Conservation (phyloP, 2,888 invertebrate species). For the Cataglyphis cursor region DNA sequence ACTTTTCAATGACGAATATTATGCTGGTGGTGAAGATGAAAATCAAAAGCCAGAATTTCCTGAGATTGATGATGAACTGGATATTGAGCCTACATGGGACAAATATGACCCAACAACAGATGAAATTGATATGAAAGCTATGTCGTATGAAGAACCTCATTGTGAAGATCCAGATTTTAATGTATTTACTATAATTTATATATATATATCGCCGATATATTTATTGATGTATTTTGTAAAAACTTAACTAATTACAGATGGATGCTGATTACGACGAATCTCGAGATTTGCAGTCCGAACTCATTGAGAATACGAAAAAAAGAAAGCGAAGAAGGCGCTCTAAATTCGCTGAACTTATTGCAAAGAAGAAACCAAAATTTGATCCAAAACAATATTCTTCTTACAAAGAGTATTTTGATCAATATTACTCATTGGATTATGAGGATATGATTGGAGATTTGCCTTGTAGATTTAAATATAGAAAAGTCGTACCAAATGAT, state of each 20-base stretch:
- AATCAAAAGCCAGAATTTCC: slow-evolving; percentile 95
- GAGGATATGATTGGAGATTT: slow-evolving; percentile 97
- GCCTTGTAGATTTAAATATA: slow-evolving; percentile 97
- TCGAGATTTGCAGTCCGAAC: slow-evolving; percentile 87
- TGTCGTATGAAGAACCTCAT: slow-evolving; percentile 87
- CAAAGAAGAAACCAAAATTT: slow-evolving; percentile 93
- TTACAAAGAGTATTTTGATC: slow-evolving; percentile 96
- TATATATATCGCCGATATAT: not conserved
- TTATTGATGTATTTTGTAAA: not conserved
- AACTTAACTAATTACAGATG: slow-evolving; percentile 89
- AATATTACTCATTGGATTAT: slow-evolving; percentile 97
- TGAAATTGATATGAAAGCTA: slow-evolving; percentile 80
- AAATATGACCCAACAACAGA: slow-evolving; percentile 88
- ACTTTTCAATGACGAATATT: slow-evolving; percentile 95
- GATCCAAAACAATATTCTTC: slow-evolving; percentile 91
- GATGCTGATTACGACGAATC: slow-evolving; percentile 94
- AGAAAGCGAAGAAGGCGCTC: slow-evolving; percentile 90
- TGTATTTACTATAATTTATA: slow-evolving; percentile 85
- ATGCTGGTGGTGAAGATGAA: slow-evolving; percentile 89
- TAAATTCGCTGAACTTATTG: slow-evolving; percentile 92
- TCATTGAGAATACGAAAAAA: slow-evolving; percentile 89
- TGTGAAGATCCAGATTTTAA: slow-evolving; percentile 95
- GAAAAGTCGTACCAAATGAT: slow-evolving; percentile 95
- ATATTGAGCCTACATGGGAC: slow-evolving; percentile 91
- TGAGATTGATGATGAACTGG: slow-evolving; percentile 92